Base-by-base conservation (phyloP, 2,113 vertebrate genomes). In the Oryzias celebensis region DNA sequence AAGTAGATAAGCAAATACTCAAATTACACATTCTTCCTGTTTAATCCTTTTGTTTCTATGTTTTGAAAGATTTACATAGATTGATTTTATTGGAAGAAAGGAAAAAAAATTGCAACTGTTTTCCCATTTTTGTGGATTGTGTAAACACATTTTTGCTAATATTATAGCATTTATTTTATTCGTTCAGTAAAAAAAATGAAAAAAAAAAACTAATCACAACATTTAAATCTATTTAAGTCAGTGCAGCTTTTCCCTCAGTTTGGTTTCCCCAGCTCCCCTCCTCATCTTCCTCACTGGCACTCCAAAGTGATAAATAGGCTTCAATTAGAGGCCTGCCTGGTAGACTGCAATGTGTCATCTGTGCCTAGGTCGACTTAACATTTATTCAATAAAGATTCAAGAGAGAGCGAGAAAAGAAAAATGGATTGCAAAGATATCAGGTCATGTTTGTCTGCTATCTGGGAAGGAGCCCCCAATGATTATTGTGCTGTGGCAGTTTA, bases 331-430 rank as follows among this genome's bases (percentile, higher is more conserved):
- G 66, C 36, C 62, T 56, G 86, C 80, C 73, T 70, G 64, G 80
- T 77, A 77, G 78, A 86, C 78, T 49, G 78, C 84, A 80, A 79
- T 87, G 86, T 90, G 86, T 89, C 88, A 89, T 88, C 75, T 78
- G 57, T 69, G 76, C 69, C 69, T 52, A 66, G 76, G 77, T 81
- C 50, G 58, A 47, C 71, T 77, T 71, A 85, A 76, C 86, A 82
- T 84, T 85, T 86, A 87, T 88, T 89, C 87, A 87, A 83, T 86
- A 86, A 82, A 64, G 77, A 83, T 77, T 81, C 67, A 62, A 65
- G 80, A 67, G 75, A 53, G 62, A 84, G 83, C 75, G 62, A 75
- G 52, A 62, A 55, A 46, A 88, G 80, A 88, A 68, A 77, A 87
- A 88, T 88, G 75, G 78, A 76, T 73, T 64, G 13, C 58, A 57